Percentiles rank a stretch among this genome's conserved stretches.
These are phyloP conservation scores for Leptopilina clavipes DNA, from an alignment of 1,140 invertebrate genomes.

Conservation along the genomic window DNA sequence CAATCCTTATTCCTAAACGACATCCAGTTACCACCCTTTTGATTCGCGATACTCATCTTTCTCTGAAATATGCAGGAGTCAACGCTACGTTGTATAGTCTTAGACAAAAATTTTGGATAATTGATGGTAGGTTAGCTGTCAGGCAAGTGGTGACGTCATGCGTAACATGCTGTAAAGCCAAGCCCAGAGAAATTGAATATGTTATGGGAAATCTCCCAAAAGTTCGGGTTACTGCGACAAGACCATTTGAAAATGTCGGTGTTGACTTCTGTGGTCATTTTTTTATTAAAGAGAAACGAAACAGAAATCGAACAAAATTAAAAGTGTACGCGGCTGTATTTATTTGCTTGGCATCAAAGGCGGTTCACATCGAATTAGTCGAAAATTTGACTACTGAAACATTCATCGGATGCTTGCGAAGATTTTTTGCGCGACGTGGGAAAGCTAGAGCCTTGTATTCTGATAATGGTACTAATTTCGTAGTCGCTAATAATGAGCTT, in stretches of 20 bases:
- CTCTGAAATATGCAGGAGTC: too few species aligned
- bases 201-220: not conserved
- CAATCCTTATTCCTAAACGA: too few species aligned
- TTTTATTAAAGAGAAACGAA: not conserved
- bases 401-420: not conserved
- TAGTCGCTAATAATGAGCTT: conserved; percentile 37
- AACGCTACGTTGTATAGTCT: too few species aligned
- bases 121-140: too few species aligned
- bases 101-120: too few species aligned
- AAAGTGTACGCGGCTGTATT: not conserved
- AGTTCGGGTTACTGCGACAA: not conserved
- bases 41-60: too few species aligned
- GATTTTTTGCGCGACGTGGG: conserved; percentile 38
- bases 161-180: not conserved
- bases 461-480: too few species aligned
- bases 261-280: not conserved
- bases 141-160: not conserved
- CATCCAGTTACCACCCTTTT: too few species aligned
- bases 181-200: not conserved
- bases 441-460: conserved; percentile 45
- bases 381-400: not conserved
- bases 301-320: not conserved
- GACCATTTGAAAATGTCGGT: not conserved
- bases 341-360: not conserved
- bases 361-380: not conserved